A percentile compares a stretch with the other conserved stretches of the same genome.
Evolutionary conservation across 2,797 vertebrate species (phyloP).

Genomic region (Delichon dasypus): DNA sequence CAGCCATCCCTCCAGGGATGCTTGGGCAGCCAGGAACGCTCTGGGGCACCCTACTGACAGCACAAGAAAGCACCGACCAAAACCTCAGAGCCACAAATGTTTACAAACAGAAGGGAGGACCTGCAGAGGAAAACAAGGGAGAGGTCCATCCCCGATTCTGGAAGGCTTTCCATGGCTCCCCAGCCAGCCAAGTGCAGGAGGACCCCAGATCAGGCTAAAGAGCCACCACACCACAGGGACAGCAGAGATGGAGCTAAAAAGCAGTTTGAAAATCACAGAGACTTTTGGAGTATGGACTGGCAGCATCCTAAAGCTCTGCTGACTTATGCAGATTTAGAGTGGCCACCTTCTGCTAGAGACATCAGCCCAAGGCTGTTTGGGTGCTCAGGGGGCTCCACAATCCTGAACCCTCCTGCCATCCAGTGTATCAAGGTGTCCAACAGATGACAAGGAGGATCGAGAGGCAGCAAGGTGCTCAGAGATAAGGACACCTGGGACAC

Average conservation of each 20-base stretch:
- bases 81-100: neutral
- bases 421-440: neutral
- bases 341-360: neutral
- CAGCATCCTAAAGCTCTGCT: neutral
- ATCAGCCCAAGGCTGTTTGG: neutral
- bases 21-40: accelerated
- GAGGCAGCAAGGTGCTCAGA: neutral
- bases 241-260: neutral
- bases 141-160: neutral
- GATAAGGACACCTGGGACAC: neutral
- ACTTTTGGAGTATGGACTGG: neutral
- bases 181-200: neutral
- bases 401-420: neutral
- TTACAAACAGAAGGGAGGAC: neutral
- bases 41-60: neutral
- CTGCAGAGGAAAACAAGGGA: neutral
- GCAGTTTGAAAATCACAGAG: neutral
- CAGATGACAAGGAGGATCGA: accelerated
- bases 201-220: neutral
- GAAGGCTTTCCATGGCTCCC: neutral
- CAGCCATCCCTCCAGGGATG: neutral
- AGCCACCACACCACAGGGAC: neutral
- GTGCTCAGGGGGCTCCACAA: neutral
- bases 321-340: neutral
- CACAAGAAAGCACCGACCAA: neutral